These are phyloP conservation scores for Cinclus cinclus DNA, from an alignment of 2,113 vertebrate genomes.

Conservation along the genomic window DNA sequence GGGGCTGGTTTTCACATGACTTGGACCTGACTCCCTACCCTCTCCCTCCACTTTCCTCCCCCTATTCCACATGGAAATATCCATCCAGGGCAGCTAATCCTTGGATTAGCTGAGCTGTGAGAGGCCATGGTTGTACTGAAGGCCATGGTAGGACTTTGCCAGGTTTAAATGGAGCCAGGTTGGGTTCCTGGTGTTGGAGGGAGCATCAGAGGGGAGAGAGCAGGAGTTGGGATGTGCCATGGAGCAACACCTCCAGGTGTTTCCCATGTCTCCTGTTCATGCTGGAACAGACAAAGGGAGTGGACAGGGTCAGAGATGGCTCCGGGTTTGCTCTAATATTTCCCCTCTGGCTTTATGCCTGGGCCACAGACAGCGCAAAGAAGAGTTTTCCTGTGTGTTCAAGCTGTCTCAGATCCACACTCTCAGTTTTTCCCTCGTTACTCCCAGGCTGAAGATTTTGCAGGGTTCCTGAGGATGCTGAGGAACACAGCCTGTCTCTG, in stretches of 20 bases:
- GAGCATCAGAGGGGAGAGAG: neutral
- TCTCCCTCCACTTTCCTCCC: neutral
- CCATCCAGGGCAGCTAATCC: neutral
- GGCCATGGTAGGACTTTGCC: fast-evolving
- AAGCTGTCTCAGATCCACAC: neutral
- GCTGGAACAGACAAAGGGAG: neutral
- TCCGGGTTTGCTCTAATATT: neutral
- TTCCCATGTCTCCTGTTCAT: neutral
- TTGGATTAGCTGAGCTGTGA: neutral
- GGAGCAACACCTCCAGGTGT: neutral
- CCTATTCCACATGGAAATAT: neutral
- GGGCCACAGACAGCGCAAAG: neutral
- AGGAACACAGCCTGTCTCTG: neutral
- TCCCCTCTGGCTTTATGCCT: neutral
- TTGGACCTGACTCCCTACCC: constrained; percentile 5
- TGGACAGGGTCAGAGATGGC: too few species aligned
- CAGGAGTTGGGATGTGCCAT: neutral
- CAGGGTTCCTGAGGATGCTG: neutral
- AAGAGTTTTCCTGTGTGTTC: neutral
- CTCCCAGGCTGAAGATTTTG: neutral
- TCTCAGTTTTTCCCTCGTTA: neutral
- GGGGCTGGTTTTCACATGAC: constrained; percentile 48
- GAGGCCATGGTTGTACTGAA: fast-evolving
- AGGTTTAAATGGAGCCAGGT: neutral
- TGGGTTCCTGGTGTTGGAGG: neutral